A percentile compares a stretch with the other conserved stretches of the same genome.
phyloP scores from a whole-genome alignment of 2,113 vertebrate species.

The Eurystomus gularis region DNA sequence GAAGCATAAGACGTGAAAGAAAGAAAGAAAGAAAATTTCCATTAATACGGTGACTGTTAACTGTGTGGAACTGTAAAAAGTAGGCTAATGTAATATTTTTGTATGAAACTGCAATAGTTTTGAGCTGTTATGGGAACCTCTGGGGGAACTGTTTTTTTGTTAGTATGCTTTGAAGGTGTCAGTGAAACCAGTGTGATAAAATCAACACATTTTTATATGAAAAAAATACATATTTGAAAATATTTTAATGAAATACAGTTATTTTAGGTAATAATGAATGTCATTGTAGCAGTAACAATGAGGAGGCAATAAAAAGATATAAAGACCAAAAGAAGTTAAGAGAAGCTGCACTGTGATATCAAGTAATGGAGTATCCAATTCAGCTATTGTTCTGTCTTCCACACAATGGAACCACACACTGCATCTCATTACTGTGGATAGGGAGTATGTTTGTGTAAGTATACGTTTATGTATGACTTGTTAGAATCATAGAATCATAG shows the following conservation, averaged over 20 bases:
- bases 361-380: neutral
- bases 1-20: neutral
- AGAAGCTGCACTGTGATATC: neutral
- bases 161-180: neutral
- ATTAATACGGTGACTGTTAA: neutral
- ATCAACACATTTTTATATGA: neutral
- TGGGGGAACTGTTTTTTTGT: neutral
- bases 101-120: neutral
- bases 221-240: neutral
- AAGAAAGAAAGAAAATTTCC: neutral
- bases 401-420: neutral
- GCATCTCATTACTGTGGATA: neutral
- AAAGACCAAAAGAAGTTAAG: neutral
- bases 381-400: neutral
- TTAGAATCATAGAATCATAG: too few relatives aligned
- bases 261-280: neutral
- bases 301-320: neutral
- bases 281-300: neutral
- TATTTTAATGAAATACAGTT: neutral
- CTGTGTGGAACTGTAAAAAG: neutral
- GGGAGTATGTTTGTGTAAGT: neutral
- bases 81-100: neutral
- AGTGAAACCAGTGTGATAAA: neutral
- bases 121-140: neutral
- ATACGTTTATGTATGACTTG: neutral